phyloP scores from a whole-genome alignment of 2,888 invertebrate genomes.

The Chaetoderma sp. region DNA sequence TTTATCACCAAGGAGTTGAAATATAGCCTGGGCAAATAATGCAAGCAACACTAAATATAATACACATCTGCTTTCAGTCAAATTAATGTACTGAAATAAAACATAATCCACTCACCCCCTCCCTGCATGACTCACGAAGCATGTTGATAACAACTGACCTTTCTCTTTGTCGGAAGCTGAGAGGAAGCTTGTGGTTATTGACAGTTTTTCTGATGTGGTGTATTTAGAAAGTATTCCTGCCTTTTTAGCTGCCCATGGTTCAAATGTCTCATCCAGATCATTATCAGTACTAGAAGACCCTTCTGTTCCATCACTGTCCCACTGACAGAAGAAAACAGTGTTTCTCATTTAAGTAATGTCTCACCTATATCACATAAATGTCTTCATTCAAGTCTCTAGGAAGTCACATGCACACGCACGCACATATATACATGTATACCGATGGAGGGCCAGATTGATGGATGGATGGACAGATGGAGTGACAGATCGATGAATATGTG shows the following conservation, averaged over 20 bases:
- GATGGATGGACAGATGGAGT: too few species aligned
- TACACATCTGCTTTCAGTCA: too few species aligned
- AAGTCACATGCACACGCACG: not conserved
- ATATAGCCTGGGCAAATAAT: too few species aligned
- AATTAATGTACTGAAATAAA: too few species aligned
- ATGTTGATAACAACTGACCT: too few species aligned
- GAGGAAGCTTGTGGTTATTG: conserved; percentile 89
- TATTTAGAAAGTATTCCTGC: conserved; percentile 86
- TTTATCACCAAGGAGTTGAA: too few species aligned
- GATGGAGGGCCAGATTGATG: too few species aligned
- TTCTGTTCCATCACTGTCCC: not conserved
- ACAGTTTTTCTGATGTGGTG: conserved; percentile 92
- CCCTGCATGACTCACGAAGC: too few species aligned
- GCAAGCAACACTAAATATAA: too few species aligned
- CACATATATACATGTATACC: not conserved
- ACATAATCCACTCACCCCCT: too few species aligned
- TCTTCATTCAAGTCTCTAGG: conserved; percentile 3
- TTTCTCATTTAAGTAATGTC: conserved; percentile 9
- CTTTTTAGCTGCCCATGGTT: conserved; percentile 84
- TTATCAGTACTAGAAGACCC: conserved; percentile 2
- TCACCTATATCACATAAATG: conserved; percentile 2
- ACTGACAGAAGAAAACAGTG: not conserved
- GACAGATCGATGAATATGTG: too few species aligned
- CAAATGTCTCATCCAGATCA: conserved; percentile 69
- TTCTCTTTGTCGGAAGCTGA: conserved; percentile 61